These are phyloP conservation scores for Ptychadena robeensis DNA, from an alignment of 2,797 vertebrate genomes.

Conservation along the genomic window DNA sequence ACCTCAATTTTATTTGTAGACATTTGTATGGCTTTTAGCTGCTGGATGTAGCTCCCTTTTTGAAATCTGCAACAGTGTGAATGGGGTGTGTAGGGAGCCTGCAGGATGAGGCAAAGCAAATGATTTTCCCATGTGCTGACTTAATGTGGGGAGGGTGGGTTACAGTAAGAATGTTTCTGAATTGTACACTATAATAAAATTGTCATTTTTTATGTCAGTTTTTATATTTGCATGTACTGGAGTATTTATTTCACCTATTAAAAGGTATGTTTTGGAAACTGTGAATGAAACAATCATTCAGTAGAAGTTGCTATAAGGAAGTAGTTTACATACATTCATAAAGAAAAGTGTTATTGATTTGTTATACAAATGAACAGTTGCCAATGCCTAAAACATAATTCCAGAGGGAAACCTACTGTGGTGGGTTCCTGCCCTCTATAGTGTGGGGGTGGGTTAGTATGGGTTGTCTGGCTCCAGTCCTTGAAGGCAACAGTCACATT, in stretches of 20 bases:
- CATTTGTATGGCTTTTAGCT: conserved; percentile 73
- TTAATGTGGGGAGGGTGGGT: conserved; percentile 83
- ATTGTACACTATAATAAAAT: conserved; percentile 96
- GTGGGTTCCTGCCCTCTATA: too few species aligned
- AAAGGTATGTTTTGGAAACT: conserved; percentile 88
- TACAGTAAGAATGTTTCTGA: conserved; percentile 90
- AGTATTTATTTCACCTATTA: conserved; percentile 99
- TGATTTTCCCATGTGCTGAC: conserved; percentile 81
- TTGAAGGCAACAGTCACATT: too few species aligned
- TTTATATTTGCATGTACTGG: conserved; percentile 96
- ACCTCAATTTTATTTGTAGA: conserved; percentile 88
- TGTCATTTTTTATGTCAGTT: conserved; percentile 83
- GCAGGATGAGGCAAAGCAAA: conserved; percentile 73
- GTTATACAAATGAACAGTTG: too few species aligned
- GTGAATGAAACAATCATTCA: conserved; percentile 7
- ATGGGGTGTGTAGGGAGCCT: conserved; percentile 73
- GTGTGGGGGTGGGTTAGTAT: too few species aligned
- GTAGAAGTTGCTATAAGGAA: background rate
- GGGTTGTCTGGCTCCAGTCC: too few species aligned
- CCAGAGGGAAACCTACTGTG: too few species aligned
- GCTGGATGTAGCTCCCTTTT: conserved; percentile 86
- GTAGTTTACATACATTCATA: too few species aligned
- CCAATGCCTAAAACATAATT: too few species aligned
- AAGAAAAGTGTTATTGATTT: too few species aligned
- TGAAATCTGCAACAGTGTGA: conserved; percentile 66